Evolutionary conservation across 2,888 invertebrate genomes (phyloP).

Genomic region (Zeuzera pyrina): DNA sequence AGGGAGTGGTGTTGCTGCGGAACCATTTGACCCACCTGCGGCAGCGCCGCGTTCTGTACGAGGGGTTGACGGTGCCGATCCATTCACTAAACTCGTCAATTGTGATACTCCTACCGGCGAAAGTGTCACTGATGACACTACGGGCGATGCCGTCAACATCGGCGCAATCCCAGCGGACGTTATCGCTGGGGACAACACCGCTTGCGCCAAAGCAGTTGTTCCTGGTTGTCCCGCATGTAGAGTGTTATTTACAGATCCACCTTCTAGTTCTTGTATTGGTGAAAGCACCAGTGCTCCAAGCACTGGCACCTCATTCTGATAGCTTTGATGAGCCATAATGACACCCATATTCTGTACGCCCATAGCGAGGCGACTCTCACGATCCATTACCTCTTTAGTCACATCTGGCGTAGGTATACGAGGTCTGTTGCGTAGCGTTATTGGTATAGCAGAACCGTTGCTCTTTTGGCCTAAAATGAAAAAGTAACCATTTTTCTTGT

Average conservation of each 20-base stretch:
- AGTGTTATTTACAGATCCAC: constrained; percentile 82
- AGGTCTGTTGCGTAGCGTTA: constrained; percentile 84
- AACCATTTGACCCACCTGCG: constrained; percentile 18
- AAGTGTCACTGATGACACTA: constrained; percentile 40
- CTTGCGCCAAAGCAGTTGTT: constrained; percentile 85
- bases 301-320: constrained; percentile 79
- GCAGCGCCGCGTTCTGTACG: constrained; percentile 27
- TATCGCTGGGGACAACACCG: constrained; percentile 80
- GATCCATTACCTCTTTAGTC: constrained; percentile 83
- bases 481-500: too few species aligned
- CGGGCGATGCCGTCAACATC: constrained; percentile 57
- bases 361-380: constrained; percentile 77
- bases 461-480: constrained; percentile 79
- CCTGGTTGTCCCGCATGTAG: constrained; percentile 81
- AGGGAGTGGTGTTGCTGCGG: constrained; percentile 19
- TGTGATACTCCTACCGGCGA: constrained; percentile 76
- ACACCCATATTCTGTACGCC: constrained; percentile 75
- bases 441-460: constrained; percentile 78
- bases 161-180: constrained; percentile 60
- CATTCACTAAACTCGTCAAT: constrained; percentile 63
- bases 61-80: constrained; percentile 65
- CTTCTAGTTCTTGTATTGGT: constrained; percentile 88
- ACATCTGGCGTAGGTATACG: constrained; percentile 92
- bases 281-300: constrained; percentile 84
- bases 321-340: constrained; percentile 78